Base-by-base conservation (phyloP, 2,113 vertebrate genomes). In the Ifrita kowaldi region DNA sequence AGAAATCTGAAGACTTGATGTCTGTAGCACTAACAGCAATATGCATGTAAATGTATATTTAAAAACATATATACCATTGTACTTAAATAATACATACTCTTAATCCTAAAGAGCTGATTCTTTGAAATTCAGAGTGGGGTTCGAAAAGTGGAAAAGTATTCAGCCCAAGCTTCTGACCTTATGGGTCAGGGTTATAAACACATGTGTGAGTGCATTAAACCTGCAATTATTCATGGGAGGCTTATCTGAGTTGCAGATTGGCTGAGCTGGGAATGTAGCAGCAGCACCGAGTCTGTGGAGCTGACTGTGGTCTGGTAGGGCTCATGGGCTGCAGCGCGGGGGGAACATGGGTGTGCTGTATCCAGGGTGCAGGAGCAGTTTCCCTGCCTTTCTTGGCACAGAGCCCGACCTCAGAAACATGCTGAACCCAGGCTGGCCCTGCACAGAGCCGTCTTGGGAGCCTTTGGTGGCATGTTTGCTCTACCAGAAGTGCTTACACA, bases 121-220 rank as follows among this genome's bases (percentile, higher is more conserved):
- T 53, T 76, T 74, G 49, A 23, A 80, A 67, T 90, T 90, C 77
- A 68, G 32, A 73, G 13, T 76, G 53, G 37, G 65, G 44, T 89
- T 96, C 41, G 37, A 78, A 70, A 80, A n/a, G 20, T 71, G 44
- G 83, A 74, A 82, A 77, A 78, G 64, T 81, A 79, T 92, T 59
- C 60, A 84, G 80, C 53, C 26, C 20, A 56, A 50, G 82, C 87
- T 93, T 84, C 76, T 93, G 89, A 68, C 76, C 76, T 75, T 47
- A 55, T 87, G 75, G 81, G 52, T 91, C 77, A 89, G 91, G 64
- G 64, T 94, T 91, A 71, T 78, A 92, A 95, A 82, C 84, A 91
- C 32, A 10, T n/a, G 18, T 90, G 71, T 56, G 74, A 84, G 52
- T 84, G 39, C n/a, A 37, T 95, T 95, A 93, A 95, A 74, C 55